phyloP scores from a whole-genome alignment of 2,797 vertebrate genomes.

The Acanthornis magna region DNA sequence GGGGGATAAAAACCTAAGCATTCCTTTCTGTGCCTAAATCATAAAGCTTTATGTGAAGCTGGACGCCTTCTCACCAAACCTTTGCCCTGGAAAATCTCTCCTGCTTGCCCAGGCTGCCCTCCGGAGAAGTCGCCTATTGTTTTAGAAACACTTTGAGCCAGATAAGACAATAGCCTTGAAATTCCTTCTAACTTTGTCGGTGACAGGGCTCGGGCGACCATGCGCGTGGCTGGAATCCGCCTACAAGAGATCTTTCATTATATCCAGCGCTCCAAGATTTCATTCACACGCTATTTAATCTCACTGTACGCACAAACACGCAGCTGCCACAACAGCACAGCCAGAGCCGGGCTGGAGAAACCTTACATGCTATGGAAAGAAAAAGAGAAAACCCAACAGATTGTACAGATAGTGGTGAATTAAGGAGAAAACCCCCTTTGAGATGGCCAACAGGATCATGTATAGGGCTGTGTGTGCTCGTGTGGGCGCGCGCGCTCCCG shows the following conservation, averaged over 20 bases:
- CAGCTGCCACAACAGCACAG: neutral
- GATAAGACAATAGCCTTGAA: conserved; percentile 68
- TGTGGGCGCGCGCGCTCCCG: neutral
- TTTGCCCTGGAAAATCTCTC: conserved; percentile 56
- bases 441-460: neutral
- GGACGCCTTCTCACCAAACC: conserved; percentile 36
- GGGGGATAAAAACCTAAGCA: conserved; percentile 67
- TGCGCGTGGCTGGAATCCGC: conserved; percentile 2
- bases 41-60: conserved; percentile 46
- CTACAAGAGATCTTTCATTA: neutral
- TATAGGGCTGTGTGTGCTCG: conserved; percentile 38
- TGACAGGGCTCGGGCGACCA: conserved; percentile 21
- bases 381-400: neutral
- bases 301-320: neutral
- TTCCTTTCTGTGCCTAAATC: conserved; percentile 68
- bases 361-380: neutral
- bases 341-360: neutral
- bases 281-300: conserved; percentile 21
- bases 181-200: conserved; percentile 49
- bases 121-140: conserved; percentile 48
- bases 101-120: conserved; percentile 38
- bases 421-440: neutral
- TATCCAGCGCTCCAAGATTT: neutral
- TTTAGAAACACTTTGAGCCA: conserved; percentile 60
- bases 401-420: neutral